These are phyloP conservation scores for Pelagia noctiluca DNA, from an alignment of 30 jellyfish, hydroid and myxozoan species.

Conservation along the genomic window DNA sequence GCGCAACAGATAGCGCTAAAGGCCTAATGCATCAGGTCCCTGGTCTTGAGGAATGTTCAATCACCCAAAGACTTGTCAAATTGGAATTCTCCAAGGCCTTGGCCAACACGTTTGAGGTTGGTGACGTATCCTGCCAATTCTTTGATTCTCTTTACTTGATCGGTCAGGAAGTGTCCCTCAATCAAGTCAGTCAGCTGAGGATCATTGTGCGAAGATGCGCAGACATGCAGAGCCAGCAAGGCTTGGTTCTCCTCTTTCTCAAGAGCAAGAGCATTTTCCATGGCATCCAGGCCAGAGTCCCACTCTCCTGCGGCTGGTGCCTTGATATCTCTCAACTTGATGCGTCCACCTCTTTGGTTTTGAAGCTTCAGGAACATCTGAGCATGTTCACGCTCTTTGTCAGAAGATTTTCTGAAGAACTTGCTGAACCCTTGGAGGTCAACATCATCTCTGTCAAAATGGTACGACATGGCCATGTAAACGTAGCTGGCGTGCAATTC, in stretches of 20 bases:
- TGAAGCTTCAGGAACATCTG: constrained; percentile 89
- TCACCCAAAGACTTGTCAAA: too few species aligned
- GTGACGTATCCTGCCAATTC: not conserved
- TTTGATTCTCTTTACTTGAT: not conserved
- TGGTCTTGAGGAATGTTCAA: too few species aligned
- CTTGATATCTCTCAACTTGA: constrained; percentile 79
- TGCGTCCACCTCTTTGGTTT: constrained; percentile 97
- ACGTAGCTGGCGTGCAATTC: constrained; percentile 95
- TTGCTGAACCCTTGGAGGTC: constrained; percentile 82
- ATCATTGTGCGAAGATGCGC: not conserved
- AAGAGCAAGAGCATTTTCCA: not conserved
- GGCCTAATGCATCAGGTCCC: too few species aligned
- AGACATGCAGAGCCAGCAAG: not conserved
- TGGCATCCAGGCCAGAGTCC: not conserved
- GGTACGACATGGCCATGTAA: constrained; percentile 91
- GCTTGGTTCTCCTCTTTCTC: not conserved
- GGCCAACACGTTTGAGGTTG: not conserved
- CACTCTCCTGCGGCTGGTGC: too few species aligned
- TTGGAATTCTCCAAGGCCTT: not conserved
- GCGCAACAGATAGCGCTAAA: too few species aligned
- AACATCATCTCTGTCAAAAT: constrained; percentile 96
- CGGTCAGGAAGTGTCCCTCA: not conserved
- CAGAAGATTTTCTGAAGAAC: constrained; percentile 88
- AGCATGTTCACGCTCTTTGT: constrained; percentile 97
- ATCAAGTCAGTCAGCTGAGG: not conserved